Conservation (phyloP, 2,113 vertebrate genomes). For the Riparia riparia region DNA sequence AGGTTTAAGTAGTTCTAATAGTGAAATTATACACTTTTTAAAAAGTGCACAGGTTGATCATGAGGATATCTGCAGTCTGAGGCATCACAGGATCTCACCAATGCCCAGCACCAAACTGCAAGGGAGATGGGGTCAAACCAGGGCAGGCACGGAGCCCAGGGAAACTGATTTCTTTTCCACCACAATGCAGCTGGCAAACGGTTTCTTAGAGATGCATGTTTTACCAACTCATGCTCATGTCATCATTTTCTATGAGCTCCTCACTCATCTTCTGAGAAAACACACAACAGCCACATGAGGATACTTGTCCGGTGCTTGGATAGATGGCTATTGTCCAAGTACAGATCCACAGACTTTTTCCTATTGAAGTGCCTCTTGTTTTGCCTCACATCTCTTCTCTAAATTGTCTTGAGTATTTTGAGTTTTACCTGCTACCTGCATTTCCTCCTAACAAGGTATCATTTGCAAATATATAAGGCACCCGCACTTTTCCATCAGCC, state of each 20-base stretch:
- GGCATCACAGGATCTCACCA: background rate
- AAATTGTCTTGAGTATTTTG: background rate
- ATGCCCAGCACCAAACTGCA: background rate
- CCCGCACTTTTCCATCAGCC: background rate
- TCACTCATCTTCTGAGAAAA: background rate
- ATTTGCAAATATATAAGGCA: background rate
- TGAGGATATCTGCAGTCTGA: background rate
- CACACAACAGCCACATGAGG: too few relatives aligned
- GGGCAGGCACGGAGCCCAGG: background rate
- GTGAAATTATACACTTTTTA: background rate
- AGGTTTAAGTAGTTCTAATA: background rate
- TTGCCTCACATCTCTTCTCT: background rate
- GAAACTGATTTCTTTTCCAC: background rate
- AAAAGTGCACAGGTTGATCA: background rate
- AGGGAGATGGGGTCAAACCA: background rate
- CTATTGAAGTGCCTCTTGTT: background rate
- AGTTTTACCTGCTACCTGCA: background rate
- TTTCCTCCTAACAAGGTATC: background rate
- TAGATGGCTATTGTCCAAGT: background rate
- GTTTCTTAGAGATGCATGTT: background rate
- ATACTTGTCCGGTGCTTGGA: background rate
- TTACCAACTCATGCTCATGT: background rate
- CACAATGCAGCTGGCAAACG: background rate
- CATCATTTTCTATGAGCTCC: background rate
- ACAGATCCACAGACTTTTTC: background rate